Percentiles rank a stretch among this genome's conserved stretches.
phyloP scores from a whole-genome alignment of 2,797 vertebrate species.

The Parotocinclus haroldoi region DNA sequence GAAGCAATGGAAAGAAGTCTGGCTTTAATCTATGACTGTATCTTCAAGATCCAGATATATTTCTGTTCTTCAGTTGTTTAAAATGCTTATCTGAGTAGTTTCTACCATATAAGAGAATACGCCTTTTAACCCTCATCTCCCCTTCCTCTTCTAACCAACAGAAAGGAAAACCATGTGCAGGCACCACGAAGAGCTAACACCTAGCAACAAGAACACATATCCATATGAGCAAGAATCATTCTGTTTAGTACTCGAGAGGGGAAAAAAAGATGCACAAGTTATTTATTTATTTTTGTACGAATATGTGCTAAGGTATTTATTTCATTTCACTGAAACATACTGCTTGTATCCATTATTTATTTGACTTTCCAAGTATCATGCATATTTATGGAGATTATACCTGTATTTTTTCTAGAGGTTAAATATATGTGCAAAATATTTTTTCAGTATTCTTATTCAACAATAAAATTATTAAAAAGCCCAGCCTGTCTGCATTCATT shows the following conservation, averaged over 20 bases:
- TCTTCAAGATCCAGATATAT: no score
- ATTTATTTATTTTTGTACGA: slow-evolving; percentile 28
- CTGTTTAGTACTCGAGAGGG: not conserved
- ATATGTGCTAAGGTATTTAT: not conserved
- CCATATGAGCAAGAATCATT: not conserved
- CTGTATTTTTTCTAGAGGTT: no score
- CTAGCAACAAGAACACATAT: not conserved
- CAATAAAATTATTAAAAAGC: no score
- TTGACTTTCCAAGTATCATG: not conserved
- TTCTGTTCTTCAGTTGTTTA: no score
- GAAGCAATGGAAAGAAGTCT: no score
- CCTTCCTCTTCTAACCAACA: not conserved
- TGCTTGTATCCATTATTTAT: not conserved
- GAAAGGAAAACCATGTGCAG: slow-evolving; percentile 10
- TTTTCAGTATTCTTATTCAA: not conserved
- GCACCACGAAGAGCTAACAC: slow-evolving; percentile 3
- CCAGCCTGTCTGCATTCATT: no score
- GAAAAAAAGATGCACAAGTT: not conserved
- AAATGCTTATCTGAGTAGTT: no score
- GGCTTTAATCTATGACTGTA: no score
- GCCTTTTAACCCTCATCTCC: no score
- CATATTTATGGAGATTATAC: slow-evolving; percentile 4
- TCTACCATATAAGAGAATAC: no score
- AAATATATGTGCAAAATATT: not conserved
- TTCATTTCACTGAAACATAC: not conserved